A percentile compares a stretch with the other conserved stretches of the same genome.
Evolutionary conservation across 1,140 invertebrate species (phyloP).

Genomic region (Drosophila bocki): DNA sequence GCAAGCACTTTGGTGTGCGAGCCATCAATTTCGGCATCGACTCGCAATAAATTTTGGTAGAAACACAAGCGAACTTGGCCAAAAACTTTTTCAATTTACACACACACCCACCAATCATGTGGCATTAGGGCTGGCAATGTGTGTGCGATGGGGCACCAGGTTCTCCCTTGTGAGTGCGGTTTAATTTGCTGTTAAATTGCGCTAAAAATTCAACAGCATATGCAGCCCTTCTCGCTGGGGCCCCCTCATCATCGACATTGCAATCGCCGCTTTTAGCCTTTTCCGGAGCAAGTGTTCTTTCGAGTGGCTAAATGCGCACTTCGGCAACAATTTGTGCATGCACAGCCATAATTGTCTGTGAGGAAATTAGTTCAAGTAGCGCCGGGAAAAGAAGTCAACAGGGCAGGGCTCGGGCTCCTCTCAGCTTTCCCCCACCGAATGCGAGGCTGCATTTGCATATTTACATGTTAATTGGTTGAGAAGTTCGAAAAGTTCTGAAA

Average conservation of each 20-base stretch:
- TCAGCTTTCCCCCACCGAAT: not conserved
- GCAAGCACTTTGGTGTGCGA: conserved; percentile 28
- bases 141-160: conserved; percentile 9
- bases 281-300: conserved; percentile 32
- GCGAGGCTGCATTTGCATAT: conserved; percentile 5
- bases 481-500: conserved; percentile 10
- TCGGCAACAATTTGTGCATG: conserved; percentile 50
- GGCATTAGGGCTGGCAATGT: conserved; percentile 26
- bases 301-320: conserved; percentile 44
- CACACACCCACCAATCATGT: conserved; percentile 57
- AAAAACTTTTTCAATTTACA: conserved; percentile 80
- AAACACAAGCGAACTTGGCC: conserved; percentile 69
- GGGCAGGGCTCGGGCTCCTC: not conserved
- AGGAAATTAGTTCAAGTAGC: conserved; percentile 59
- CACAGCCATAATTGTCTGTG: conserved; percentile 61
- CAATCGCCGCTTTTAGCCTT: not conserved
- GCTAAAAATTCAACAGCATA: conserved; percentile 64
- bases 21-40: conserved; percentile 68
- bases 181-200: conserved; percentile 83
- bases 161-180: conserved; percentile 43
- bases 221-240: conserved; percentile 17
- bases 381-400: conserved; percentile 10
- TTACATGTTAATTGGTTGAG: conserved; percentile 7
- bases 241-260: conserved; percentile 22
- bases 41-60: conserved; percentile 69